Evolutionary conservation across 2,113 vertebrate species (phyloP), one percentile per base, ranked within the genome.

Genomic region (Acanthisitta chloris): DNA sequence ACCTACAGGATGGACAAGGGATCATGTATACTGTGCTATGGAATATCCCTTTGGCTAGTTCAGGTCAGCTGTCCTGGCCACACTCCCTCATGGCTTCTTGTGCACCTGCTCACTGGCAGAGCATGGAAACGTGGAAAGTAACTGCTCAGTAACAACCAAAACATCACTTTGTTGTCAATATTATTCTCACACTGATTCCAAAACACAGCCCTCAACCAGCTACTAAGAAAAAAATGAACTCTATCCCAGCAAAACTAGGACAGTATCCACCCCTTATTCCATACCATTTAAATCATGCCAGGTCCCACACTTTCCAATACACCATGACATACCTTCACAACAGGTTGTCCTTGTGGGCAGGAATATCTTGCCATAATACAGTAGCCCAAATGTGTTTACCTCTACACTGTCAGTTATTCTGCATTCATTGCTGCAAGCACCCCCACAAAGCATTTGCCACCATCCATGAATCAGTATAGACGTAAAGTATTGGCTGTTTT

Each of bases 401-500:
- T 81, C 58, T 57, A 34, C 45, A 67, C 61, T 29, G 38, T 15
- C 24, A 38, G 29, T 59, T 74, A 17, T 25, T 51, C 52, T 59
- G 38, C 18, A 52, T 59, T 28, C 19, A 45, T 10, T 67, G 15
- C 38, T 52, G 28, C 45, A n/a, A 25, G 13, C 13, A 59, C 19
- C 2, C n/a, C 6, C 28, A 81, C 19, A 38, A 45, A 18, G 33
- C 45, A 81, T 38, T 55, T 73, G 33, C 36, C 51, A 33, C 33
- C 14, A 66, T 21, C 36, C 1, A 0, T 38, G 23, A n/a, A 51
- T 21, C 33, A 52, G 15, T 38, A 20, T 0, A 52, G 69, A 51
- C 33, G 33, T 59, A 9, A 81, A 67, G 6, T 40, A 25, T 14
- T n/a, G 29, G n/a, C 24, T 29, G 25, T 67, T 59, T 51, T 40